Evolutionary conservation across 2,888 invertebrate genomes (phyloP).

Genomic region (Asteroscopus sphinx): DNA sequence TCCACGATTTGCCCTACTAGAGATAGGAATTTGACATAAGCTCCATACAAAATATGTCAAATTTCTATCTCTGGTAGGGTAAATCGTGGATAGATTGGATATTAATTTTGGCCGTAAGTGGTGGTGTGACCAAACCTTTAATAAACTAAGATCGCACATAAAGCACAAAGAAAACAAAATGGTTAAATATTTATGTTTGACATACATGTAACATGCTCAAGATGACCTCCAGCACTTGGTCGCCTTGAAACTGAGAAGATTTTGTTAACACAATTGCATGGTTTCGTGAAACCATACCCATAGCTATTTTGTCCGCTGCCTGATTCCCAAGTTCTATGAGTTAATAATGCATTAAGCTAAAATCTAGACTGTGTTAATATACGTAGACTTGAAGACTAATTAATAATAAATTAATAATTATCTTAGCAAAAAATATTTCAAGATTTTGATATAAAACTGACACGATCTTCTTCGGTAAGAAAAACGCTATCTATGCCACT

Average conservation of each 20-base stretch:
- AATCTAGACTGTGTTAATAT: background rate
- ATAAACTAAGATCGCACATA: slow-evolving; percentile 13
- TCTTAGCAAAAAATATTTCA: background rate
- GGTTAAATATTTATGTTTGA: slow-evolving; percentile 49
- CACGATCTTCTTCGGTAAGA: background rate
- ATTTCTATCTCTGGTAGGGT: too few relatives aligned
- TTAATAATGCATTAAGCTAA: slow-evolving; percentile 3
- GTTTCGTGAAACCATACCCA: slow-evolving; percentile 21
- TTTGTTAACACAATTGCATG: slow-evolving; percentile 50
- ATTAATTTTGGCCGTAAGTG: too few relatives aligned
- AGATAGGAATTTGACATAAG: too few relatives aligned
- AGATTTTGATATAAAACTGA: background rate
- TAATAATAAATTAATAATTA: too few relatives aligned
- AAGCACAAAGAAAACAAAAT: slow-evolving; percentile 38
- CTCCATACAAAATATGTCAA: too few relatives aligned
- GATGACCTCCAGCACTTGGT: slow-evolving; percentile 51
- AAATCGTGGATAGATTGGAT: too few relatives aligned
- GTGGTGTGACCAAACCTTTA: slow-evolving; percentile 11
- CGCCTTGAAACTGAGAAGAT: slow-evolving; percentile 52
- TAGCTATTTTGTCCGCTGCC: slow-evolving; percentile 17
- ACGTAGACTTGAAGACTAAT: too few relatives aligned
- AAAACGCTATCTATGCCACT: background rate
- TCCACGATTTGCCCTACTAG: too few relatives aligned
- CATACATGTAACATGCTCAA: slow-evolving; percentile 43
- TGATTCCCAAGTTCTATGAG: background rate